Evolutionary conservation across 2,113 vertebrate species (phyloP), one percentile per base, ranked within the genome.

Genomic region (Gymnogyps californianus): DNA sequence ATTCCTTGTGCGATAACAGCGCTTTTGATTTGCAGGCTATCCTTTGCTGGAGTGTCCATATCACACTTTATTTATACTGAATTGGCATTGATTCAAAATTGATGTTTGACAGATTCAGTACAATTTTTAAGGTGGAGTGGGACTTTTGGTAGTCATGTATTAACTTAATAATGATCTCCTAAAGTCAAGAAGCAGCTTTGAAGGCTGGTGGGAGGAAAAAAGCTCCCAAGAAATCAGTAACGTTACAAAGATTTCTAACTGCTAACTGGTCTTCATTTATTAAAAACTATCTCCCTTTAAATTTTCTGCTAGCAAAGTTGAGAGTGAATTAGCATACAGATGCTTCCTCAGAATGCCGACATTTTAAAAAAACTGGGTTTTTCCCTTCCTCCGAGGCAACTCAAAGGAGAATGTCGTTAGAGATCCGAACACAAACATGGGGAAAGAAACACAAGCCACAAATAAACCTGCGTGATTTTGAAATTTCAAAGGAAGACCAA

Each of bases 31-130:
- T 96, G 47, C 71, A 83, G 91, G 54, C 82, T 87, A 82, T 69
- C 84, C 62, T 96, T 95, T 66, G 85, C 93, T 91, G 58, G 67
- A 93, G 71, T 86, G 91, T 91, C 93, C 89, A 34, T 95, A 95
- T 88, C 91, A 88, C 94, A 81, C 94, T 96, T 96, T 96, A 96
- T 96, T 96, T 96, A 94, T 94, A 86, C 91, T 88, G 94, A 96
- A 91, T 75, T 96, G 84, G 82, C 93, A 94, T 94, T 47, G 89
- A 96, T 96, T 97, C 89, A 97, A 85, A 96, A 96, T 94, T 91
- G 93, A 96, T 97, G 94, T 90, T 92, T 93, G 83, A 94, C 87
- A 67, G 90, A 89, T 83, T 64, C 69, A 75, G 80, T 57, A 22
- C 55, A 66, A 71, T 91, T 96, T 91, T 97, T 96, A 96, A 97